phyloP scores from a whole-genome alignment of 1,140 invertebrate genomes.

The Condylostylus longicornis region DNA sequence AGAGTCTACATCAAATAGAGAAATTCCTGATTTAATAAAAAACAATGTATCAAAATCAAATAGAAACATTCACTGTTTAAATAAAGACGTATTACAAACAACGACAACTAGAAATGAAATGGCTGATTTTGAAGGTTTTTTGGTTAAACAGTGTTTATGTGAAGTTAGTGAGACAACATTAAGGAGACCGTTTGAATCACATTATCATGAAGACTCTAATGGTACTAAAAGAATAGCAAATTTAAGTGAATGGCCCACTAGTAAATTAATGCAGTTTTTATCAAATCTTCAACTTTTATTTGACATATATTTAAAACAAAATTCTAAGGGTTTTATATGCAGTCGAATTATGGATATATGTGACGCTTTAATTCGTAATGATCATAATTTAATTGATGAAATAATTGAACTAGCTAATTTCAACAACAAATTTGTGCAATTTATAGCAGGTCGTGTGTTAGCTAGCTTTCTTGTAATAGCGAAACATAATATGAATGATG shows the following conservation, averaged over 20 bases:
- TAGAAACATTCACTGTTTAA: no score
- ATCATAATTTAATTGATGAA: conserved; percentile 66
- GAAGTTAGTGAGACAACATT: conserved; percentile 52
- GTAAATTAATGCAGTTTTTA: conserved; percentile 56
- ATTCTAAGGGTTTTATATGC: conserved; percentile 62
- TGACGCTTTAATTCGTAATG: conserved; percentile 61
- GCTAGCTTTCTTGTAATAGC: conserved; percentile 70
- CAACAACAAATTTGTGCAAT: conserved; percentile 64
- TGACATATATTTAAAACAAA: conserved; percentile 71
- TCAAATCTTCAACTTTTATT: conserved; percentile 69
- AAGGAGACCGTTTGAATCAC: conserved; percentile 49
- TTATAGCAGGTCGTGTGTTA: conserved; percentile 59
- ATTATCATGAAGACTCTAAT: conserved; percentile 37
- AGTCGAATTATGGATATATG: conserved; percentile 60
- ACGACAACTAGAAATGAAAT: conserved; percentile 19
- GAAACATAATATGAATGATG: conserved; percentile 58
- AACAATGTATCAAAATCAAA: no score
- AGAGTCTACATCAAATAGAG: background rate
- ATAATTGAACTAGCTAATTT: conserved; percentile 63
- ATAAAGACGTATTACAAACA: background rate
- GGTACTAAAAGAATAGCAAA: conserved; percentile 37
- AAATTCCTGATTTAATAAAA: background rate
- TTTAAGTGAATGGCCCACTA: conserved; percentile 53
- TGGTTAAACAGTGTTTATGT: conserved; percentile 61
- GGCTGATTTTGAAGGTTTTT: conserved; percentile 40